phyloP scores from a whole-genome alignment of 2,797 vertebrate species.

The Brachymystax lenok region DNA sequence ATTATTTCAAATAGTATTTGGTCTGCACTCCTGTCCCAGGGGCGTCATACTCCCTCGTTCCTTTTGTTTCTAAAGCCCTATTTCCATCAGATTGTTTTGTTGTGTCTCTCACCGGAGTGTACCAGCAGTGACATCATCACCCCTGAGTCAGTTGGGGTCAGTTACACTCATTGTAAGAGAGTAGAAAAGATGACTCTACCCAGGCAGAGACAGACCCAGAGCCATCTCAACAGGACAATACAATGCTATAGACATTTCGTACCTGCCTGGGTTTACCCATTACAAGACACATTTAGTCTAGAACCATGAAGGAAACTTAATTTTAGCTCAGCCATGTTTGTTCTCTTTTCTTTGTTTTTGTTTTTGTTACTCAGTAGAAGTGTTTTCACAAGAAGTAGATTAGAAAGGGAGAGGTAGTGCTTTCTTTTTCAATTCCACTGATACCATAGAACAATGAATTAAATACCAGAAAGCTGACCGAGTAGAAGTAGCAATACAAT shows the following conservation, averaged over 20 bases:
- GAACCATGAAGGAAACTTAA: slow-evolving; percentile 3
- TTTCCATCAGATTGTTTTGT: background rate
- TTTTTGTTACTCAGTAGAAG: background rate
- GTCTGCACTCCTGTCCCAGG: background rate
- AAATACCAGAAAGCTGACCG: slow-evolving; percentile 10
- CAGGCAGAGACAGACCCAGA: background rate
- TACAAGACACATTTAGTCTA: slow-evolving; percentile 9
- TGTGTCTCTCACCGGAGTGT: background rate
- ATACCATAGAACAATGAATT: slow-evolving; percentile 10
- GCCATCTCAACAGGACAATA: slow-evolving; percentile 4
- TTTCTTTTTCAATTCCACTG: no score
- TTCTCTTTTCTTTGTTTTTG: background rate
- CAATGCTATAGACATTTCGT: background rate
- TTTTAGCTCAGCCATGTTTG: slow-evolving; percentile 10
- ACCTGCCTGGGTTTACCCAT: background rate
- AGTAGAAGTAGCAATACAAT: background rate
- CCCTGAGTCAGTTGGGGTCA: background rate
- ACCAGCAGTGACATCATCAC: background rate
- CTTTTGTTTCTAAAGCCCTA: background rate
- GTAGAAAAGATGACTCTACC: background rate
- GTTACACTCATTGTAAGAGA: background rate
- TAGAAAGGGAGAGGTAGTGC: background rate
- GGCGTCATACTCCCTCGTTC: background rate
- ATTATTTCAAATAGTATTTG: background rate
- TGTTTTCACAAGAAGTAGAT: background rate